Evolutionary conservation across 2,888 invertebrate species (phyloP), one percentile per base, ranked within the genome.

Genomic region (Stenolophus ochropezus): DNA sequence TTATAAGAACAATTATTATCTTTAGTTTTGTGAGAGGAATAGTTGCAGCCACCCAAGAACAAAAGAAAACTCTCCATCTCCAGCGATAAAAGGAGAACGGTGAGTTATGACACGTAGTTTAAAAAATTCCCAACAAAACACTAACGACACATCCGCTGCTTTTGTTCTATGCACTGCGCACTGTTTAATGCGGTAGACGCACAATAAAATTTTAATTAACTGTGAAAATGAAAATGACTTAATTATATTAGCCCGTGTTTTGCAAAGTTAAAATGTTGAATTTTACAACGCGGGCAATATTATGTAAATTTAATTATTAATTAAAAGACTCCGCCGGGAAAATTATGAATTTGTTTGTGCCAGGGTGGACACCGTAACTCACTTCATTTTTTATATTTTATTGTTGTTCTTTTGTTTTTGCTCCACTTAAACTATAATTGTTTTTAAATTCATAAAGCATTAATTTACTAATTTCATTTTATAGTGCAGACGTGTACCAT

Each of bases 161-260:
- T 61, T 69, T 69, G 42, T 69, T 69, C 33, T 69, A 69, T 27
- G 33, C 65, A 69, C 18, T 69, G 65, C 65, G 16, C 61, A 69
- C 16, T 27, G 33, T 69, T 69, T 69, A 69, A 69, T 69, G 33
- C 11, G 65, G 65, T 69, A 69, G 65, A 69, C 65, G 65, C 65
- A 33, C 33, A 33, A 69, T 69, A 69, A 69, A 69, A 69, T 69
- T 69, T 69, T 69, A 69, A 69, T 69, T 69, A 69, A 33, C 65
- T 33, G 65, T 69, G 65, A 69, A 69, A 69, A 69, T 33, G 65
- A 69, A 69, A 69, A 69, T 69, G 65, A 69, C 65, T 69, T 69
- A 33, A 69, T 69, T 69, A 69, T 69, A 69, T 69, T 69, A 69
- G 33, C 65, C 61, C 42, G 33, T 69, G 65, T 69, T 69, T 69